Evolutionary conservation across 2,113 vertebrate genomes (phyloP).

Genomic region (Tretioscincus oriximinensis): DNA sequence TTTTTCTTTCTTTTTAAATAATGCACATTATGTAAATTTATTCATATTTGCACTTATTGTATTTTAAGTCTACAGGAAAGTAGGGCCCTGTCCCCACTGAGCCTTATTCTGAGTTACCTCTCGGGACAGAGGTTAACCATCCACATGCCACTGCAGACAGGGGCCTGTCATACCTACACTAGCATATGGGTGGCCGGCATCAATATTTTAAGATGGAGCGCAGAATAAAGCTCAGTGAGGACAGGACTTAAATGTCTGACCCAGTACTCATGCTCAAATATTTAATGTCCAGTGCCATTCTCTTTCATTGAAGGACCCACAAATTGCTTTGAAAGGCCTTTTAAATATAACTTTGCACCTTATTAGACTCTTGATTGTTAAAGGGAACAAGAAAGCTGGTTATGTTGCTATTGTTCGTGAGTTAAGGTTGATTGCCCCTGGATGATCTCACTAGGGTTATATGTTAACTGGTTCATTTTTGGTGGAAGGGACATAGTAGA

Average conservation of each 20-base stretch:
- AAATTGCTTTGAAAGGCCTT: conserved; percentile 5
- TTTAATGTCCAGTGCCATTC: conserved; percentile 6
- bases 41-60: no score
- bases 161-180: not conserved
- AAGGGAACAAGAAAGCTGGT: not conserved
- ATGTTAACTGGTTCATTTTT: not conserved
- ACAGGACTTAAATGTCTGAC: no score
- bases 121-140: no score
- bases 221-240: no score
- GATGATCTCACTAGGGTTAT: conserved; percentile 18
- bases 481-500: conserved; percentile 11
- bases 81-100: no score
- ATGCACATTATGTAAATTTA: no score
- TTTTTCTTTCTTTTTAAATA: no score
- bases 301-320: not conserved
- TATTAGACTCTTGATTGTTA: conserved; percentile 5
- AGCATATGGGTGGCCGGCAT: no score
- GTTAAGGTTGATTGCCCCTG: conserved; percentile 50
- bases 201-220: no score
- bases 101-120: no score
- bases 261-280: no score
- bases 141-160: not conserved
- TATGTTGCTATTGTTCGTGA: not conserved
- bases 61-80: no score
- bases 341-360: not conserved